A percentile compares a stretch with the other conserved stretches of the same genome.
Evolutionary conservation across 2,888 invertebrate genomes (phyloP).

Genomic region (Coelinius sp.): DNA sequence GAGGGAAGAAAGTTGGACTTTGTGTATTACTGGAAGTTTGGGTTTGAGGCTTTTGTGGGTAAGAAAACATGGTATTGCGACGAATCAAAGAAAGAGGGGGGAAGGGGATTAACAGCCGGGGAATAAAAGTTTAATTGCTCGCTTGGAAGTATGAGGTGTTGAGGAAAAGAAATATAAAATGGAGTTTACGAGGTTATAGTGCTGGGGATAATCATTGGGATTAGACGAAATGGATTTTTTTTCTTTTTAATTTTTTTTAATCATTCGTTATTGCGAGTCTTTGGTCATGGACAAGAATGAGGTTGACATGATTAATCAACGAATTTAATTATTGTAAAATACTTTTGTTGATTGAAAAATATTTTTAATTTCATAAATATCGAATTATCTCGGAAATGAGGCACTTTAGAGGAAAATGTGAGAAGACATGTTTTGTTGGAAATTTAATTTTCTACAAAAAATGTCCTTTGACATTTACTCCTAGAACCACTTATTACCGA

Average conservation of each 20-base stretch:
- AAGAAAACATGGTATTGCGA: slow-evolving; percentile 29
- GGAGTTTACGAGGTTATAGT: background rate
- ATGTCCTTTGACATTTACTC: too few relatives aligned
- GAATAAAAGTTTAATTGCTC: slow-evolving; percentile 53
- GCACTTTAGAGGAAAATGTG: too few relatives aligned
- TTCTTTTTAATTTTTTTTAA: slow-evolving; percentile 8
- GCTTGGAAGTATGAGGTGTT: slow-evolving; percentile 15
- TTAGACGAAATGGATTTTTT: slow-evolving; percentile 7
- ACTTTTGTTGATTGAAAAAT: too few relatives aligned
- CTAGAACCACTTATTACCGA: too few relatives aligned
- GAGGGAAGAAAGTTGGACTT: background rate
- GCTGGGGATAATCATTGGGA: slow-evolving; percentile 1
- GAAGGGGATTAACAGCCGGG: slow-evolving; percentile 39
- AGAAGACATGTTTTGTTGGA: too few relatives aligned
- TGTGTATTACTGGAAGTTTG: background rate
- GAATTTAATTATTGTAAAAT: too few relatives aligned
- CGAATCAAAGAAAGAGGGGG: slow-evolving; percentile 15
- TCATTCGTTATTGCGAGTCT: background rate
- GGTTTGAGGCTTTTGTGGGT: slow-evolving; percentile 8
- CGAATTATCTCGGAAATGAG: too few relatives aligned
- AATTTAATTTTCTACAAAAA: too few relatives aligned
- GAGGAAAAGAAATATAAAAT: slow-evolving; percentile 24
- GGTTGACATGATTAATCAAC: too few relatives aligned
- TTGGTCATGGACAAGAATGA: too few relatives aligned
- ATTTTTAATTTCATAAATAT: too few relatives aligned